These are phyloP conservation scores for Falcaria lacertinaria DNA, from an alignment of 2,888 invertebrate genomes.

Conservation along the genomic window DNA sequence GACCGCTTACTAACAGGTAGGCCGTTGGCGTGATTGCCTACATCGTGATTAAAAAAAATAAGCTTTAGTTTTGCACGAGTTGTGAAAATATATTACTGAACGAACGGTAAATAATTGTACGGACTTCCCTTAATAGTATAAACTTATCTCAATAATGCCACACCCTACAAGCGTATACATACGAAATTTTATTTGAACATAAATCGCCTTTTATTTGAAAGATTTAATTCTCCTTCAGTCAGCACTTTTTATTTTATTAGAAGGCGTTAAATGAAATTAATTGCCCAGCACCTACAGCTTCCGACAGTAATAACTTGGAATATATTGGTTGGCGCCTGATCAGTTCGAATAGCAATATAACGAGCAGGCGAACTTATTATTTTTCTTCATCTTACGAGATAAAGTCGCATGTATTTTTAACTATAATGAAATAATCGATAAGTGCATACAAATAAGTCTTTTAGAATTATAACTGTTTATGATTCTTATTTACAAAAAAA, in stretches of 20 bases:
- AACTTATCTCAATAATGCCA: slow-evolving; percentile 19
- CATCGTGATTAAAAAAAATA: too few species aligned
- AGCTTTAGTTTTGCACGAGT: too few species aligned
- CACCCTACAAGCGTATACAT: slow-evolving; percentile 38
- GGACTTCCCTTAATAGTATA: too few species aligned
- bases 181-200: slow-evolving; percentile 57
- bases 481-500: too few species aligned
- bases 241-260: slow-evolving; percentile 67
- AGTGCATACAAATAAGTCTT: too few species aligned
- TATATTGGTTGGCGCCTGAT: slow-evolving; percentile 40
- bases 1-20: too few species aligned
- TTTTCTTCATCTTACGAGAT: not conserved
- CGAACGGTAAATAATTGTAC: too few species aligned
- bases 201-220: slow-evolving; percentile 54
- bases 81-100: too few species aligned
- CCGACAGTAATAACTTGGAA: slow-evolving; percentile 23
- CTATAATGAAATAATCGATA: too few species aligned
- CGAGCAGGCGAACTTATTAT: slow-evolving; percentile 16
- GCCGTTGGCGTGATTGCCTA: too few species aligned
- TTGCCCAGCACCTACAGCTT: slow-evolving; percentile 25
- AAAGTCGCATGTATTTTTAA: too few species aligned
- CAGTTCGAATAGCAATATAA: slow-evolving; percentile 42
- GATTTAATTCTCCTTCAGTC: slow-evolving; percentile 63
- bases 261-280: slow-evolving; percentile 50
- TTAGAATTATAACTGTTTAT: too few species aligned